A percentile compares a stretch with the other conserved stretches of the same genome.
Evolutionary conservation across 2,113 vertebrate species (phyloP).

Genomic region (Donacobius atricapilla): DNA sequence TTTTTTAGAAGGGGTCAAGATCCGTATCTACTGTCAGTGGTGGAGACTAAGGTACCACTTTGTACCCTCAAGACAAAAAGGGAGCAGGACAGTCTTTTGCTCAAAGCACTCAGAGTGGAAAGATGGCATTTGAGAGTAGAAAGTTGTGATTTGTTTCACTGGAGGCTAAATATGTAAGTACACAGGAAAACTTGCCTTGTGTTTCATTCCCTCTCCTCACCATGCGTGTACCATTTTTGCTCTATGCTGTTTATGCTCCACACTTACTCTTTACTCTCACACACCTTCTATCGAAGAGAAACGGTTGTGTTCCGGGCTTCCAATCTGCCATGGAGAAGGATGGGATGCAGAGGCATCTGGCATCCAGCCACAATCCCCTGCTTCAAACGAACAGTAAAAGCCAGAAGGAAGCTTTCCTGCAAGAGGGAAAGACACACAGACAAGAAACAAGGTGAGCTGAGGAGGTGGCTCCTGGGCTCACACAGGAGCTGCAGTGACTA

Average conservation of each 20-base stretch:
- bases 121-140: background rate
- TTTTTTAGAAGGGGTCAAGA: background rate
- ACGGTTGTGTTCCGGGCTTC: constrained; percentile 46
- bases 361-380: constrained; percentile 87
- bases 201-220: background rate
- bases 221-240: background rate
- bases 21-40: background rate
- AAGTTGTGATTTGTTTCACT: background rate
- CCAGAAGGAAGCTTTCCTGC: constrained; percentile 87
- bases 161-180: background rate
- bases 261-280: background rate
- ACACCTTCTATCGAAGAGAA: constrained; percentile 63
- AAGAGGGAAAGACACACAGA: constrained; percentile 11
- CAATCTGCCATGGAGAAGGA: constrained; percentile 75
- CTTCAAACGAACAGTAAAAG: constrained; percentile 92
- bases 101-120: background rate
- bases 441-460: background rate
- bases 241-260: background rate
- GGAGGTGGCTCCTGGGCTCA: background rate
- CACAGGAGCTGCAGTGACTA: background rate
- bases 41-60: background rate
- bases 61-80: background rate
- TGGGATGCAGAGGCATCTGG: constrained; percentile 41
- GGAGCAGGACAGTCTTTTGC: background rate
- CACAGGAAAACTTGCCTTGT: background rate